Conservation (phyloP, 2,888 invertebrate genomes). For the Rugalucina vietnamica region DNA sequence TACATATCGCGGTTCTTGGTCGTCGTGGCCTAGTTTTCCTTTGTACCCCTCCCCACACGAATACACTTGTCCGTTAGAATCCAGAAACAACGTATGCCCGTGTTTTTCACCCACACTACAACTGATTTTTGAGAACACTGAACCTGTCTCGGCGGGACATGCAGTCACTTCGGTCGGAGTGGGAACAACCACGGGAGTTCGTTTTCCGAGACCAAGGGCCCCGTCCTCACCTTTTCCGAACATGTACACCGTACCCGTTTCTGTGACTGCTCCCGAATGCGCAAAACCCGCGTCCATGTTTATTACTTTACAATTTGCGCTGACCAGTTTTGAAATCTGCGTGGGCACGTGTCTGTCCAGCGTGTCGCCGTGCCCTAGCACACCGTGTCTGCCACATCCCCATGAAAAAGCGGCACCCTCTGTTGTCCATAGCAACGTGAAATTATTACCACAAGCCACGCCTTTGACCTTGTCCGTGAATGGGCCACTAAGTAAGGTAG, state of each 20-base stretch:
- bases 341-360: conserved; percentile 55
- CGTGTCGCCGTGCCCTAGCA: conserved; percentile 68
- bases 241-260: conserved; percentile 65
- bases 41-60: conserved; percentile 75
- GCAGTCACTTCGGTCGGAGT: conserved; percentile 38
- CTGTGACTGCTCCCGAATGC: conserved; percentile 68
- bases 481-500: conserved; percentile 43
- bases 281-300: conserved; percentile 69
- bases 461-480: conserved; percentile 56
- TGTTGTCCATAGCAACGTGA: conserved; percentile 69
- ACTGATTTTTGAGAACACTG: conserved; percentile 62
- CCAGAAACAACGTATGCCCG: conserved; percentile 70
- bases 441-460: conserved; percentile 73
- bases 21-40: conserved; percentile 73
- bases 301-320: conserved; percentile 29
- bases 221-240: conserved; percentile 68
- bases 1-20: conserved; percentile 51
- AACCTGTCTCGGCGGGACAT: not conserved
- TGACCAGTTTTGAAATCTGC: conserved; percentile 43
- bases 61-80: conserved; percentile 59
- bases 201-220: conserved; percentile 64
- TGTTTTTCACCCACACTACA: conserved; percentile 77
- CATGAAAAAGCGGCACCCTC: conserved; percentile 69
- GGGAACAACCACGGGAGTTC: conserved; percentile 7
- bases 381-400: conserved; percentile 72